These are phyloP conservation scores for Agrilus biguttatus DNA, from an alignment of 2,888 invertebrate genomes.

Conservation along the genomic window DNA sequence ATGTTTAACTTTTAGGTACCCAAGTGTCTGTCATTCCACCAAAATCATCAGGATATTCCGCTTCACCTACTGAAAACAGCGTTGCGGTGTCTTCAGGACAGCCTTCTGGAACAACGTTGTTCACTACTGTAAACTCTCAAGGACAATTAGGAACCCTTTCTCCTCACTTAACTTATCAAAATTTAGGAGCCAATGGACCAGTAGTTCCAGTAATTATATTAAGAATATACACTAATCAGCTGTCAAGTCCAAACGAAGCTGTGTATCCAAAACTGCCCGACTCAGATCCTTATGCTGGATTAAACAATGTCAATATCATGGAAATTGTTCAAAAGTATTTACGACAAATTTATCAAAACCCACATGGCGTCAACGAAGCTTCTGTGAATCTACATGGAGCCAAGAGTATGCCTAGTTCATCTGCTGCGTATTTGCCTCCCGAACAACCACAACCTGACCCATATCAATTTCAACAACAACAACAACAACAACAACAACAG, in stretches of 20 bases:
- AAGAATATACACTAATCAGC: conserved; percentile 41
- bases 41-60: too few species aligned
- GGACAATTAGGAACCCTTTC: conserved; percentile 37
- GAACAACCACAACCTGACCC: conserved; percentile 13
- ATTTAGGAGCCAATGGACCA: conserved; percentile 22
- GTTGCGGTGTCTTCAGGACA: conserved; percentile 4
- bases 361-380: conserved; percentile 7
- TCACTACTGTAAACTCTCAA: conserved; percentile 22
- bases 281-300: conserved; percentile 36
- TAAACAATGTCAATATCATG: conserved; percentile 42
- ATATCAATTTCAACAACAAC: conserved; percentile 3
- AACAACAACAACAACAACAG: conserved; percentile 7
- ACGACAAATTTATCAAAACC: conserved; percentile 19
- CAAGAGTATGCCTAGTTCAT: not conserved
- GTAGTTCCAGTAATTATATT: conserved; percentile 44
- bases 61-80: too few species aligned
- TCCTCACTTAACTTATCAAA: conserved; percentile 33
- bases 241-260: conserved; percentile 37
- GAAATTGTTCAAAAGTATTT: conserved; percentile 39
- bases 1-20: not conserved
- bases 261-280: conserved; percentile 41
- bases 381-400: conserved; percentile 10
- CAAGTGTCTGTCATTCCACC: too few species aligned
- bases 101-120: conserved; percentile 24
- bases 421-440: not conserved